A percentile compares a stretch with the other conserved stretches of the same genome.
Conservation (phyloP, 1,140 invertebrate species). For the Ooceraea biroi region DNA sequence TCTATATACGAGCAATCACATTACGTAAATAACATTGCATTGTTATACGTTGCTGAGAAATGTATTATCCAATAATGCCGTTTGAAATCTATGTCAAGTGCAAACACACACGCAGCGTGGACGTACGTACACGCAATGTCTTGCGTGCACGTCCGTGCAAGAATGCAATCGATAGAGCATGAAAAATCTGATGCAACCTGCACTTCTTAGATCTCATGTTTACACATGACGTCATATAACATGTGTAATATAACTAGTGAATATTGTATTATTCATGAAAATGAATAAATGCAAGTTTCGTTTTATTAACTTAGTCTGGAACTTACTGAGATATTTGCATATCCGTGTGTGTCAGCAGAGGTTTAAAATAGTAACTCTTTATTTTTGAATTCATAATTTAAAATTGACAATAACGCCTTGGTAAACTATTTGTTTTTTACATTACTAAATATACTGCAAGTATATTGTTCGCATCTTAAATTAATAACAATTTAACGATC, state of each 20-base stretch:
- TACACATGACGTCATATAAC: not conserved
- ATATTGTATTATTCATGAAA: not conserved
- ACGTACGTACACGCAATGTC: constrained; percentile 21
- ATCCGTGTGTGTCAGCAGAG: not conserved
- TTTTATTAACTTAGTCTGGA: too few relatives aligned
- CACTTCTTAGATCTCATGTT: not conserved
- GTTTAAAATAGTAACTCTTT: not conserved
- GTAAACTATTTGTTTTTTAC: too few relatives aligned
- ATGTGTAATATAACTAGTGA: not conserved
- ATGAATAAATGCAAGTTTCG: not conserved
- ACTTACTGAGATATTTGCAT: too few relatives aligned
- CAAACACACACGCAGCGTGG: too few relatives aligned
- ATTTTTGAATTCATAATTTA: not conserved
- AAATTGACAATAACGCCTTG: too few relatives aligned
- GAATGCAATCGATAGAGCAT: constrained; percentile 55
- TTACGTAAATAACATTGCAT: constrained; percentile 26
- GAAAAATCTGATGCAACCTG: constrained; percentile 36
- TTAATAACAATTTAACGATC: constrained; percentile 1
- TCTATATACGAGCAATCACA: not conserved
- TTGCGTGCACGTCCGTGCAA: constrained; percentile 22
- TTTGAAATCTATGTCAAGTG: constrained; percentile 58
- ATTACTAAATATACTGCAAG: too few relatives aligned
- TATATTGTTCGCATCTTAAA: too few relatives aligned
- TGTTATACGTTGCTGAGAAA: constrained; percentile 36
- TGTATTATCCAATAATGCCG: constrained; percentile 38